Percentiles rank a stretch among this genome's conserved stretches.
Evolutionary conservation across 2,888 invertebrate genomes (phyloP).

Genomic region (Lithophane leautieri): DNA sequence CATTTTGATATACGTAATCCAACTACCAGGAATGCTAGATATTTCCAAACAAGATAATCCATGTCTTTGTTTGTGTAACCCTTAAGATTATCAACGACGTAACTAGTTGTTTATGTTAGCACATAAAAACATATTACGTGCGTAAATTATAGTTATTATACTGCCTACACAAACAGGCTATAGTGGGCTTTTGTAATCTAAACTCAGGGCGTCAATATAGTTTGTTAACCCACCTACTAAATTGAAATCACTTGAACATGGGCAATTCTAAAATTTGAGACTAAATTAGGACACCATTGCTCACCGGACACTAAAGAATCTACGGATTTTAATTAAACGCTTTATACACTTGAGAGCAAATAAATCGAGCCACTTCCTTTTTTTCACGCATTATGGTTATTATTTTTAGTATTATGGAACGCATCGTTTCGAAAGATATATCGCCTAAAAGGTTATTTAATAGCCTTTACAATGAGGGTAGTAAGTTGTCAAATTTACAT

Average conservation of each 20-base stretch:
- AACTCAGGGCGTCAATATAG: slow-evolving; percentile 1
- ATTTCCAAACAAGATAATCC: slow-evolving; percentile 10
- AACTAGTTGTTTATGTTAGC: slow-evolving; percentile 29
- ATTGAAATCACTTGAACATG: background rate
- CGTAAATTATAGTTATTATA: slow-evolving; percentile 14
- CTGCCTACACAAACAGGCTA: slow-evolving; percentile 14
- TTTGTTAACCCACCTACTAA: background rate
- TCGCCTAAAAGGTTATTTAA: too few relatives aligned
- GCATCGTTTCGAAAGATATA: too few relatives aligned
- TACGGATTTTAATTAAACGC: background rate
- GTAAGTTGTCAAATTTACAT: too few relatives aligned
- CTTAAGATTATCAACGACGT: slow-evolving; percentile 4
- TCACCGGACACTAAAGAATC: background rate
- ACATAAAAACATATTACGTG: slow-evolving; percentile 26
- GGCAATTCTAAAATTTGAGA: background rate
- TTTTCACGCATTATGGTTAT: too few relatives aligned
- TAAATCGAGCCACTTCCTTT: too few relatives aligned
- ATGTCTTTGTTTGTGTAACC: slow-evolving; percentile 44
- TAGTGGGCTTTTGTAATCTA: slow-evolving; percentile 6
- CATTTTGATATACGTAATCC: background rate
- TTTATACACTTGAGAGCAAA: too few relatives aligned
- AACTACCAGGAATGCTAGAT: background rate
- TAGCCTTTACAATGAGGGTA: too few relatives aligned
- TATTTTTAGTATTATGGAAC: too few relatives aligned
- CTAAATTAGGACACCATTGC: background rate